Percentiles rank a stretch among this genome's conserved stretches.
These are phyloP conservation scores for Eremobia ochroleuca DNA, from an alignment of 2,888 invertebrate species.

Conservation along the genomic window DNA sequence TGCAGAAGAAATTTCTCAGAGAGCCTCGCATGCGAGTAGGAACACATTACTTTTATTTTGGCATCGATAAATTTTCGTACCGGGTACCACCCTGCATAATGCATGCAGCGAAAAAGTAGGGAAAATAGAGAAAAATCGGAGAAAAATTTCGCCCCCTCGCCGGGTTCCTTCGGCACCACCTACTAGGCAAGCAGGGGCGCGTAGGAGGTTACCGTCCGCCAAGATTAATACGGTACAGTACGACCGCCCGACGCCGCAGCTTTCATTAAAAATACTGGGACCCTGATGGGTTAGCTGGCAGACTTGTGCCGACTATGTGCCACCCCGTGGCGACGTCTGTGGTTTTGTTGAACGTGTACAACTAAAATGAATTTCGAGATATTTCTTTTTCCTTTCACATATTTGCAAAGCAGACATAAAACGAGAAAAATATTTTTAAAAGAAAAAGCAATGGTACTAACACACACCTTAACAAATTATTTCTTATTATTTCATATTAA, in stretches of 20 bases:
- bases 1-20: conserved; percentile 53
- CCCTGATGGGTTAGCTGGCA: conserved; percentile 78
- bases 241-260: conserved; percentile 87
- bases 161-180: conserved; percentile 85
- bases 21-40: conserved; percentile 62
- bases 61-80: conserved; percentile 84
- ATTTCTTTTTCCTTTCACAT: conserved; percentile 35
- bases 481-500: conserved; percentile 27
- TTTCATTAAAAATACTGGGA: conserved; percentile 88
- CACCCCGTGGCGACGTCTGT: conserved; percentile 69
- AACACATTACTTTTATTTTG: conserved; percentile 83
- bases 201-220: conserved; percentile 82
- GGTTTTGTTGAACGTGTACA: conserved; percentile 67
- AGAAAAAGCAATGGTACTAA: not conserved
- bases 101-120: conserved; percentile 84
- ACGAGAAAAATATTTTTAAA: not conserved
- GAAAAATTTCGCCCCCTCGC: conserved; percentile 81
- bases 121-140: conserved; percentile 84
- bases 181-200: conserved; percentile 86
- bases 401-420: conserved; percentile 21
- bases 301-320: conserved; percentile 65
- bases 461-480: conserved; percentile 16
- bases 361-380: conserved; percentile 64
- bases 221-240: conserved; percentile 89
- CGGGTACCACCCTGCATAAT: conserved; percentile 86